Base-by-base conservation (phyloP, 2,113 vertebrate species). In the Alligator sinensis region DNA sequence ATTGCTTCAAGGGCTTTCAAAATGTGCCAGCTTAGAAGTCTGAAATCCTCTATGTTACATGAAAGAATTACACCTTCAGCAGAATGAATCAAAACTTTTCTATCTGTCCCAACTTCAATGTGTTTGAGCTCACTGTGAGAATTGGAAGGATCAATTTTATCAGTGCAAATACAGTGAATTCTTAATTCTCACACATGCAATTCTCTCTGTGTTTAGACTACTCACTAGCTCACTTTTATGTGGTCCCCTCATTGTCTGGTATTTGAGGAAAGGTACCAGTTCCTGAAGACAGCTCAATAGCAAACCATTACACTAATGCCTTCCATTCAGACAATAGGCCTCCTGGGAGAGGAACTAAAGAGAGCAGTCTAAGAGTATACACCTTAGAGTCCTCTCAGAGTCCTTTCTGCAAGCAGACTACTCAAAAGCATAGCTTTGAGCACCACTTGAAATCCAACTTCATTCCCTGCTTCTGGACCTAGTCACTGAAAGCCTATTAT, bases 61-160 rank as follows among this genome's bases (percentile, higher is more conserved):
- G 15, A 14, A 3, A 58, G 82, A 94, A 1, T 11, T 22, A 19
- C 5, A 0, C 1, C 22, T 79, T 12, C 9, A 58, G 77, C 47
- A 86, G 9, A 3, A 27, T 55, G 6, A 83, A 1, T 2, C 5
- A 9, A 55, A 72, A 13, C 3, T 1, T 66, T 84, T 87, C 38
- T 47, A 47, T 47, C 38, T 47, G 38, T 47, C 38, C 12, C 14
- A 27, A n/a, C 1, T 0, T n/a, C 3, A 21, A 5, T 0, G 63
- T 82, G 4, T 2, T 77, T 28, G 13, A 74, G 1, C 15, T 76
- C 11, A 60, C 61, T 55, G 3, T 28, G 17, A 92, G 22, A 84
- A 94, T 76, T 2, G 5, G 15, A 75, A 76, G 62, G 12, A 59
- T 30, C 18, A 34, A 6, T 91, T 14, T n/a, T 24, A 21, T 18